A percentile compares a stretch with the other conserved stretches of the same genome.
Conservation (phyloP, 1,140 invertebrate genomes). For the Reticulitermes speratus region DNA sequence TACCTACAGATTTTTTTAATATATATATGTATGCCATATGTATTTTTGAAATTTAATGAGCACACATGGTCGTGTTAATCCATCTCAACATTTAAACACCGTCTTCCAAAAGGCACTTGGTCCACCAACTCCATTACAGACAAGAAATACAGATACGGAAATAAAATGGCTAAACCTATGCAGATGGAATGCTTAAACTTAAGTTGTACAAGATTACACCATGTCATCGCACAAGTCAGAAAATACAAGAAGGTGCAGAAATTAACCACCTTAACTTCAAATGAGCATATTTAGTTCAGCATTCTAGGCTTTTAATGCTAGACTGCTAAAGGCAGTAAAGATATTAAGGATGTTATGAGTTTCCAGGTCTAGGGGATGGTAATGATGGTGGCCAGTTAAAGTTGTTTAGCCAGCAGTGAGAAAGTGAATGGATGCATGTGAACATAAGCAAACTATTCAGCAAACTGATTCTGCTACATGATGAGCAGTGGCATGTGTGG, state of each 20-base stretch:
- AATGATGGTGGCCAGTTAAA: no score
- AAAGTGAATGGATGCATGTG: no score
- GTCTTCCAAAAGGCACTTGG: conserved; percentile 6
- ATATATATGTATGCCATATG: no score
- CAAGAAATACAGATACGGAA: not conserved
- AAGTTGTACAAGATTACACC: not conserved
- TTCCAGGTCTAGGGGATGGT: no score
- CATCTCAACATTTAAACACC: not conserved
- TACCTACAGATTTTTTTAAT: not conserved
- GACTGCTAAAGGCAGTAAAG: no score
- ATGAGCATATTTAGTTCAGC: no score
- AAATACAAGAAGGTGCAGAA: not conserved
- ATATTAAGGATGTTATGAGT: no score
- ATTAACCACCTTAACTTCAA: not conserved
- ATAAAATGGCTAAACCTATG: not conserved
- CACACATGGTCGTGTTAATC: not conserved
- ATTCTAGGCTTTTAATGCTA: no score
- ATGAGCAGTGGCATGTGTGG: no score
- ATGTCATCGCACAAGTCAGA: not conserved
- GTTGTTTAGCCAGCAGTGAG: no score
- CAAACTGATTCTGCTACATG: no score
- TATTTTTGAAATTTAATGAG: not conserved
- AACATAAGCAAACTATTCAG: no score
- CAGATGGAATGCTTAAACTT: conserved; percentile 6
- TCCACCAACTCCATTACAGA: conserved; percentile 11